These are phyloP conservation scores for Hesperophylax magnus DNA, from an alignment of 1,140 invertebrate genomes.

Conservation along the genomic window DNA sequence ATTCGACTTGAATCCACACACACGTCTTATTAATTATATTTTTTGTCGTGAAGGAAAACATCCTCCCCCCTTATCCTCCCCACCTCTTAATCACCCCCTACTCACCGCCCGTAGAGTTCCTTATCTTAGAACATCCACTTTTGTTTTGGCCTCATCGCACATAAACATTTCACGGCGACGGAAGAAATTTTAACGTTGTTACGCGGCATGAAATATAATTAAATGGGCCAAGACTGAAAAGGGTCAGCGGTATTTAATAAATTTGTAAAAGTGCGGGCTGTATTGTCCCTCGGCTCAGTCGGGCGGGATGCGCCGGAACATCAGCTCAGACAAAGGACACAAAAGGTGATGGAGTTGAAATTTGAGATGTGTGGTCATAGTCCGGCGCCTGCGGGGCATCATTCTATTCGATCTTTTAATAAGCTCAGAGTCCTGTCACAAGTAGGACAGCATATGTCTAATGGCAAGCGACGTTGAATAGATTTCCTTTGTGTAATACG, in stretches of 20 bases:
- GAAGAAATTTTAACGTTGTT: constrained; percentile 36
- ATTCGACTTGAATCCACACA: neutral
- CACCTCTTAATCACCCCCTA: no score
- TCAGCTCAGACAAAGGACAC: constrained; percentile 6
- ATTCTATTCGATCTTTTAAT: neutral
- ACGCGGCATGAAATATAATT: constrained; percentile 32
- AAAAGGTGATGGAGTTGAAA: neutral
- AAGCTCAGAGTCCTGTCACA: no score
- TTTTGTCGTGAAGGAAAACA: constrained; percentile 7
- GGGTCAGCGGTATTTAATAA: constrained; percentile 42
- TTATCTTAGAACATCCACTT: constrained; percentile 22
- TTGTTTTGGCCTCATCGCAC: constrained; percentile 5
- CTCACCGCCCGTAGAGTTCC: neutral
- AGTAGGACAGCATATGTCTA: no score
- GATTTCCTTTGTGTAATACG: no score
- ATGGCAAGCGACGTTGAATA: no score
- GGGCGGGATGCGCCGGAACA: neutral
- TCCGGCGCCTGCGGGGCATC: neutral
- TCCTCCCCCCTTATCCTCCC: no score
- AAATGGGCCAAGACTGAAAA: constrained; percentile 30
- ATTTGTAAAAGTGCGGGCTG: neutral
- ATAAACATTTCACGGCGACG: constrained; percentile 36
- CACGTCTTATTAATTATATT: constrained; percentile 16
- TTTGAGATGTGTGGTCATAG: no score
- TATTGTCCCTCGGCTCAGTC: neutral